These are phyloP conservation scores for Phalacrocorax brasilianus DNA, from an alignment of 2,113 vertebrate species.

Conservation along the genomic window DNA sequence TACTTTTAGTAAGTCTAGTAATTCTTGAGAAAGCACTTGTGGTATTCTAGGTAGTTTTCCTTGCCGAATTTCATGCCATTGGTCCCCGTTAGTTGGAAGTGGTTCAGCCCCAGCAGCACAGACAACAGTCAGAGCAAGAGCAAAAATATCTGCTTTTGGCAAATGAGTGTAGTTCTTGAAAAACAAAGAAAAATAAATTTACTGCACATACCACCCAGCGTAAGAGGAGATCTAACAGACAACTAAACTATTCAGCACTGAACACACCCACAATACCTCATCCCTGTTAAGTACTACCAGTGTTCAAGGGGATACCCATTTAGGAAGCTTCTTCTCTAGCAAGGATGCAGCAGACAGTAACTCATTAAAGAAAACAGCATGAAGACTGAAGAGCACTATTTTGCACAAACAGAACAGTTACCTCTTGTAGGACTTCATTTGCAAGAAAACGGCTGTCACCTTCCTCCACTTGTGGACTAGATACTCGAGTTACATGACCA, in stretches of 20 bases:
- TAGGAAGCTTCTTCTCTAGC: background rate
- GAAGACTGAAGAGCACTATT: background rate
- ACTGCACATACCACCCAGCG: background rate
- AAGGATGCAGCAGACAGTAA: background rate
- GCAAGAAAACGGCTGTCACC: conserved; percentile 96
- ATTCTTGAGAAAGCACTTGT: conserved; percentile 90
- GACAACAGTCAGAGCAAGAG: conserved; percentile 90
- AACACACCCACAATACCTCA: background rate
- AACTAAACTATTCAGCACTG: background rate
- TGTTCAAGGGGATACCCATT: background rate
- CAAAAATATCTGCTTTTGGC: conserved; percentile 94
- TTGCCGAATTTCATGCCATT: conserved; percentile 94
- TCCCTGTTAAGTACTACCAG: background rate
- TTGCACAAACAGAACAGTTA: conserved; percentile 40
- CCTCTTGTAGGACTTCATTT: conserved; percentile 97
- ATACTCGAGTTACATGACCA: conserved; percentile 92
- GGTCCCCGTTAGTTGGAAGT: conserved; percentile 92
- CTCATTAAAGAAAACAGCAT: background rate
- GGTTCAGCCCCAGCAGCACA: conserved; percentile 90
- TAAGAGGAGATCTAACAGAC: background rate
- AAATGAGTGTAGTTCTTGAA: conserved; percentile 88
- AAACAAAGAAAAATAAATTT: background rate
- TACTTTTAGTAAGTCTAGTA: conserved; percentile 90
- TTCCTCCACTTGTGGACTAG: conserved; percentile 96
- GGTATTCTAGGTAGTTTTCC: conserved; percentile 90